Base-by-base conservation (phyloP, 2,113 vertebrate species). In the Charadrius vociferus region DNA sequence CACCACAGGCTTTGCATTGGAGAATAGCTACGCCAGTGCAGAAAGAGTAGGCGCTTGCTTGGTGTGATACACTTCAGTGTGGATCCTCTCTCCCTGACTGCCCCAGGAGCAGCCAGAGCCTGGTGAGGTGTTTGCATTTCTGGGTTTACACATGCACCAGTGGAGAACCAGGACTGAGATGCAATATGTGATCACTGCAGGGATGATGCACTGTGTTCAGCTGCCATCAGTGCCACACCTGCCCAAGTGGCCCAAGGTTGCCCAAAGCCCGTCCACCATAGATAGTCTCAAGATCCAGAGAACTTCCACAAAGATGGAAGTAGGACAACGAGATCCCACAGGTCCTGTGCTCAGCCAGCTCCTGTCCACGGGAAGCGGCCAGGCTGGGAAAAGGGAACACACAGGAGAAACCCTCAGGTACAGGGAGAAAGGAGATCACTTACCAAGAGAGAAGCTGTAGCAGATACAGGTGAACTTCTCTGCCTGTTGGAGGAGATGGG, bases 241-340 rank as follows among this genome's bases (percentile, higher is more conserved):
- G 5, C 4, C 6, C 7, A 45, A 9, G 13, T 15, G 12, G n/a
- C 9, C 9, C 1, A 4, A 56, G 13, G 6, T 23, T 32, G 10
- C 6, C 17, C 9, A 50, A 53, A 79, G 5, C 15, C 12, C 2
- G 37, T 41, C 12, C 12, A 22, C 14, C 6, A 49, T 0, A 63
- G n/a, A 29, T 1, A 75, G 8, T 5, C 12, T 20, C 12, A 39
- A 43, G 36, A 83, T 8, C 1, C 1, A 52, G 34, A 68, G 12
- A 43, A 58, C 2, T 19, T 73, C 3, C 6, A 6, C 0, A 4
- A 56, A 52, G 29, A 53, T 2, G 2, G 5, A 56, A 65, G 6
- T 2, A 73, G 0, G 1, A 47, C 19, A 29, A 30, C 0, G 6
- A 32, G 17, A 86, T 1, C 2, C 2, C 1, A 16, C 0, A 0